Evolutionary conservation across 2,888 invertebrate species (phyloP).

Genomic region (Drosophila neoperkinsi): DNA sequence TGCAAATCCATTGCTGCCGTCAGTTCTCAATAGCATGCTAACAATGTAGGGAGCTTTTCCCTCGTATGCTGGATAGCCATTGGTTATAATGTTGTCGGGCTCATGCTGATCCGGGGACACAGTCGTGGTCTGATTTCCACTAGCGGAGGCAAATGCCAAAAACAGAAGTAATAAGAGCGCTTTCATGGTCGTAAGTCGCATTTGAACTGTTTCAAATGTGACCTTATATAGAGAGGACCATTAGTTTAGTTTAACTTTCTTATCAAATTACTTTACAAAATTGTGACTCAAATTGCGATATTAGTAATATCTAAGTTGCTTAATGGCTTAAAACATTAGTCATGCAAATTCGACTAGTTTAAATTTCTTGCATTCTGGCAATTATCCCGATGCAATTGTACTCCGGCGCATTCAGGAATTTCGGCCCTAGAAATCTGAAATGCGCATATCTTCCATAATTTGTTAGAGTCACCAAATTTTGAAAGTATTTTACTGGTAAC

Average conservation of each 20-base stretch:
- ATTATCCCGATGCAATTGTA: too few species aligned
- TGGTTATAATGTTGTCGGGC: conserved; percentile 54
- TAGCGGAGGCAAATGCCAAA: conserved; percentile 13
- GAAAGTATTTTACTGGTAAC: too few species aligned
- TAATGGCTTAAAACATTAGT: neutral
- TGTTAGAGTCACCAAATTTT: too few species aligned
- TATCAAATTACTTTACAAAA: neutral
- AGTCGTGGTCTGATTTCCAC: conserved; percentile 1
- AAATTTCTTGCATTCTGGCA: neutral
- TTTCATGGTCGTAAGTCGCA: conserved; percentile 20
- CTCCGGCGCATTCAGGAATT: too few species aligned
- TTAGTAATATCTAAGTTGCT: neutral
- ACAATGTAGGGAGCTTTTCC: conserved; percentile 72
- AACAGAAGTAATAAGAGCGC: conserved; percentile 10
- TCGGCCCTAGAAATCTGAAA: too few species aligned
- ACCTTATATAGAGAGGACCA: neutral
- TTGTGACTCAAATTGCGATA: neutral
- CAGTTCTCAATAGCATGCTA: conserved; percentile 53
- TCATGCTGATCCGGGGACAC: neutral
- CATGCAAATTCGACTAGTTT: neutral
- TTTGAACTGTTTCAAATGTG: neutral
- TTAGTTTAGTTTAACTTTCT: neutral
- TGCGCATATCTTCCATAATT: too few species aligned
- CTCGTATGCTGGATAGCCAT: conserved; percentile 61
- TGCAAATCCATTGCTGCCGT: conserved; percentile 29